Conservation (phyloP, 2,797 vertebrate genomes). For the Diplodus puntazzo region DNA sequence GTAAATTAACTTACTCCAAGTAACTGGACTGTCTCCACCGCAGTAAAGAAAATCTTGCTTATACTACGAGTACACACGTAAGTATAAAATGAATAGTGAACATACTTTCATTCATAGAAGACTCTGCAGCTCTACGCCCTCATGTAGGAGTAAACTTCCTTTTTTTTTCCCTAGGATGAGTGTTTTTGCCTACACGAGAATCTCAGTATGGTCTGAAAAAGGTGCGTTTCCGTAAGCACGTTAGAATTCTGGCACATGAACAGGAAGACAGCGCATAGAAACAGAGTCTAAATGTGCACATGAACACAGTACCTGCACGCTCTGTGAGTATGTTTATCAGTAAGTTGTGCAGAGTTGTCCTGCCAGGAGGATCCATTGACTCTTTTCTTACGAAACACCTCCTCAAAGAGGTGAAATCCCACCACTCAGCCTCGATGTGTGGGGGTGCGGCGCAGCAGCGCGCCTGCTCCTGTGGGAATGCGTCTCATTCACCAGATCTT, state of each 20-base stretch:
- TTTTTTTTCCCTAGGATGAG: background rate
- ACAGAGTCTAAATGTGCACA: constrained; percentile 9
- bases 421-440: constrained; percentile 11
- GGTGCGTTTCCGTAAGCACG: constrained; percentile 21
- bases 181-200: constrained; percentile 5
- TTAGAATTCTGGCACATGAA: constrained; percentile 7
- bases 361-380: constrained; percentile 27
- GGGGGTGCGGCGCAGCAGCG: constrained; percentile 41
- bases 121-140: background rate
- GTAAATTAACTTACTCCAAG: constrained; percentile 9
- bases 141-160: constrained; percentile 10
- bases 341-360: constrained; percentile 2
- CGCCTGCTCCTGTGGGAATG: constrained; percentile 32
- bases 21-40: background rate
- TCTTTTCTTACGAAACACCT: constrained; percentile 32
- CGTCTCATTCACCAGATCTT: constrained; percentile 43
- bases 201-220: background rate
- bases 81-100: background rate
- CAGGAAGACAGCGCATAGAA: background rate
- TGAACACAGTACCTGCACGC: constrained; percentile 1
- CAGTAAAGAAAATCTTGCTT: background rate
- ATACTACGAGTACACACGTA: background rate
- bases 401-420: constrained; percentile 29
- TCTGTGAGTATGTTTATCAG: constrained; percentile 21
- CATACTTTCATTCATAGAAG: constrained; percentile 7